A percentile compares a stretch with the other conserved stretches of the same genome.
Conservation (phyloP, 2,888 invertebrate genomes). For the Ormyrus rosae region DNA sequence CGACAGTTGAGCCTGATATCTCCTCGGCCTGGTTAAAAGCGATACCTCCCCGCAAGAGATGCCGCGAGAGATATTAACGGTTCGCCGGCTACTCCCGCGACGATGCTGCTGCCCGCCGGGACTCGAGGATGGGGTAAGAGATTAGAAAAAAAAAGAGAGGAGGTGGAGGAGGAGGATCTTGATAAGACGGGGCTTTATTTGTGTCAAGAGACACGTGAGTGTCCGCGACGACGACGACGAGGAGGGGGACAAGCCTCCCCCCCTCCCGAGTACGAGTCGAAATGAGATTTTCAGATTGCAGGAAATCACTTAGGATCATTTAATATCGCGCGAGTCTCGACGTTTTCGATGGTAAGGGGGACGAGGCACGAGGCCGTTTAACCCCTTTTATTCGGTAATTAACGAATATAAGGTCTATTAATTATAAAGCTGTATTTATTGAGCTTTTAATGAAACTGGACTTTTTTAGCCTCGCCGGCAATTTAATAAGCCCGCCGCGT, state of each 20-base stretch:
- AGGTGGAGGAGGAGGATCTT: neutral
- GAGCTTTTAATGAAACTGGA: no score
- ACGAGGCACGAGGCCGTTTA: no score
- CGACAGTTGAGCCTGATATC: neutral
- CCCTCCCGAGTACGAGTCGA: neutral
- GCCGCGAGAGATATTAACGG: conserved; percentile 42
- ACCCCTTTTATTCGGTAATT: no score
- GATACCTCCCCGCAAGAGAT: neutral
- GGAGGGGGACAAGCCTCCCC: neutral
- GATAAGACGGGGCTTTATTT: conserved; percentile 41
- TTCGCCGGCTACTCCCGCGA: conserved; percentile 24
- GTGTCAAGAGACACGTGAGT: conserved; percentile 13
- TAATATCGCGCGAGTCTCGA: neutral
- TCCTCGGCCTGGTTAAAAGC: neutral
- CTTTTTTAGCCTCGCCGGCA: no score
- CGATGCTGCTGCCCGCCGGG: conserved; percentile 6
- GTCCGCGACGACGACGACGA: neutral
- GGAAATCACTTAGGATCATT: conserved; percentile 36
- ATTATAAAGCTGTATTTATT: no score
- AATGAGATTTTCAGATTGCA: conserved; percentile 18
- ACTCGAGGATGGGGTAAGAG: conserved; percentile 32
- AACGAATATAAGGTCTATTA: no score
- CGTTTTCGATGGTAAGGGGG: neutral
- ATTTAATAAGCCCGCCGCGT: no score
- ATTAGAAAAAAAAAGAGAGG: neutral